A percentile compares a stretch with the other conserved stretches of the same genome.
Evolutionary conservation across 2,888 invertebrate genomes (phyloP).

Genomic region (Drosophila suboccidentalis): DNA sequence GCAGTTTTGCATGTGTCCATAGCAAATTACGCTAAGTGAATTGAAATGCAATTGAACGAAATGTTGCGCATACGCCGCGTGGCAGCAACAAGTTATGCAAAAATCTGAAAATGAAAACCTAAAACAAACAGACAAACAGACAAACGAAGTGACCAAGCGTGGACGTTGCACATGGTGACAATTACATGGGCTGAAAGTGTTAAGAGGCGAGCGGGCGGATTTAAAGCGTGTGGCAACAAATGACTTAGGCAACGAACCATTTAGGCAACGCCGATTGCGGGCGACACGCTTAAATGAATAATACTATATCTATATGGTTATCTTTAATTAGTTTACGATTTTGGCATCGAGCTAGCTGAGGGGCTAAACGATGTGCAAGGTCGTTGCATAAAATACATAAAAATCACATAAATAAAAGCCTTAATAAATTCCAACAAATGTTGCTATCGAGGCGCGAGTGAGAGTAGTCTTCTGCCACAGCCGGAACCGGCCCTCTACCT

Average conservation of each 20-base stretch:
- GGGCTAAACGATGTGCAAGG: conserved; percentile 70
- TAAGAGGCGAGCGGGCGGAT: background rate
- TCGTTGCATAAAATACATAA: conserved; percentile 81
- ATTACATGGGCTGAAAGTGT: conserved; percentile 31
- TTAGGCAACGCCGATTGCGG: conserved; percentile 19
- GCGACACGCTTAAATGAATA: conserved; percentile 31
- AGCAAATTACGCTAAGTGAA: conserved; percentile 59
- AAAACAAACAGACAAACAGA: conserved; percentile 37
- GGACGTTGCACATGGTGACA: conserved; percentile 43
- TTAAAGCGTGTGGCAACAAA: conserved; percentile 45
- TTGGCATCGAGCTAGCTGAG: background rate
- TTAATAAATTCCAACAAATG: conserved; percentile 59
- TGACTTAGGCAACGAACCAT: conserved; percentile 77
- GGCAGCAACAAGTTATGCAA: conserved; percentile 66
- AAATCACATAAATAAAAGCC: conserved; percentile 71
- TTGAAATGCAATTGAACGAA: conserved; percentile 77
- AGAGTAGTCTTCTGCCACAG: conserved; percentile 40
- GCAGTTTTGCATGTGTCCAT: conserved; percentile 59
- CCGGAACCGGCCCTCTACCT: conserved; percentile 44
- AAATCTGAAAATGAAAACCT: conserved; percentile 37
- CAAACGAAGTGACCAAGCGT: conserved; percentile 42
- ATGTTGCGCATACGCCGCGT: conserved; percentile 55
- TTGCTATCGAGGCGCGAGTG: conserved; percentile 48
- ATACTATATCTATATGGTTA: conserved; percentile 9
- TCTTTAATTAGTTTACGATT: conserved; percentile 64